Base-by-base conservation (phyloP, 2,888 invertebrate genomes). In the Tanypteryx hageni region DNA sequence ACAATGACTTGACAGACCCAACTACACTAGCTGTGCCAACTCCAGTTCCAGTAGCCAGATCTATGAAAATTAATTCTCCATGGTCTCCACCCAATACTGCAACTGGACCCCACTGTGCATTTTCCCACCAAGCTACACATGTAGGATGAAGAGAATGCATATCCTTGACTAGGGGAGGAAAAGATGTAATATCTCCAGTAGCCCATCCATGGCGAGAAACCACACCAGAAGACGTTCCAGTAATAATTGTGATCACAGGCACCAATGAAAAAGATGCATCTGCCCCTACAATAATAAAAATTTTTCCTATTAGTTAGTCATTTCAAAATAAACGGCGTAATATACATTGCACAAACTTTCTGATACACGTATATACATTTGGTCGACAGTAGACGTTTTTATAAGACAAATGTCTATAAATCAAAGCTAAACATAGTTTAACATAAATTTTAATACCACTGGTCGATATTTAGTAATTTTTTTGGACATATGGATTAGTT, bases 101-200 rank as follows among this genome's bases (percentile, higher is more conserved):
- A 93, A 97, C 96, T 94, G 97, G 97, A 93, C 97, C 96, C 61
- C 96, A 97, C 94, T 97, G 97, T 93, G 96, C 95, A 16, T 97
- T 97, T 93, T 97, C 96, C 98, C 98, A 98, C 97, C 98, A 98
- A 16, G 97, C 96, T 10, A 97, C 96, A 92, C 96, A 96, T 16
- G 96, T 95, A 5, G 97, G 97, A 94, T 94, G 93, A 95, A 95
- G 92, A 95, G 94, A 57, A 92, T 94, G 94, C 89, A 94, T 94
- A 92, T 94, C 94, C 84, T 94, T 94, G 16, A 94, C 94, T 76
- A 94, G 93, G 44, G 94, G 94, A 76, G 95, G 95, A 93, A 96
- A 96, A 91, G 95, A 95, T 0, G 96, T 97, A 58, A 96, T 94
- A 94, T 97, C 97, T 93, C 96, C 95, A 57, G 95, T 94, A 14